Evolutionary conservation across 1,140 invertebrate species (phyloP).

Genomic region (Wasmannia auropunctata): DNA sequence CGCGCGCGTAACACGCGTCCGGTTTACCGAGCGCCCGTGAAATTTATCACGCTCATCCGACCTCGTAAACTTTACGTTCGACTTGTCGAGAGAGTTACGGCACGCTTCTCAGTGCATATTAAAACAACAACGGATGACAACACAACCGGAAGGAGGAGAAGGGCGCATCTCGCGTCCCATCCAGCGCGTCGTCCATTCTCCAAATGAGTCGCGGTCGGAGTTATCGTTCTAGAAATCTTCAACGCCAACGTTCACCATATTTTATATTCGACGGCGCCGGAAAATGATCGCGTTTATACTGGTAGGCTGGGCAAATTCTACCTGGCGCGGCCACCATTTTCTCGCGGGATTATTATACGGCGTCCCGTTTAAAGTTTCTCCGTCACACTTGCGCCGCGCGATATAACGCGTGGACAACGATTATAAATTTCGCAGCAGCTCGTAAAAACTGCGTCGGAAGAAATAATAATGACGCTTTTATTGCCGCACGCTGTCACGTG

Average conservation of each 20-base stretch:
- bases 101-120: slow-evolving; percentile 47
- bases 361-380: background rate
- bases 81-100: slow-evolving; percentile 66
- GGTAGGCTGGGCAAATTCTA: background rate
- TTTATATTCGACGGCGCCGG: background rate
- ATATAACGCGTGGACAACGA: background rate
- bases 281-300: background rate
- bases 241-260: background rate
- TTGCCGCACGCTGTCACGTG: background rate
- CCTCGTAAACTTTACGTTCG: slow-evolving; percentile 75
- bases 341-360: background rate
- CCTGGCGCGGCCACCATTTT: background rate
- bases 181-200: background rate
- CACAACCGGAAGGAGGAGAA: background rate
- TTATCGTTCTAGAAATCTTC: background rate
- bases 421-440: slow-evolving; percentile 18
- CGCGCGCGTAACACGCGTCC: no score
- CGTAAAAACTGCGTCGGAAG: background rate
- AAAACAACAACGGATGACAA: slow-evolving; percentile 28
- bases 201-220: background rate
- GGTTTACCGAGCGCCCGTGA: slow-evolving; percentile 18
- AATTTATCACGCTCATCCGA: slow-evolving; percentile 73
- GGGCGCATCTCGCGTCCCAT: background rate
- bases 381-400: background rate
- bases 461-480: slow-evolving; percentile 28